phyloP scores from a whole-genome alignment of 2,113 vertebrate species.

The Ctenodactylus gundi region DNA sequence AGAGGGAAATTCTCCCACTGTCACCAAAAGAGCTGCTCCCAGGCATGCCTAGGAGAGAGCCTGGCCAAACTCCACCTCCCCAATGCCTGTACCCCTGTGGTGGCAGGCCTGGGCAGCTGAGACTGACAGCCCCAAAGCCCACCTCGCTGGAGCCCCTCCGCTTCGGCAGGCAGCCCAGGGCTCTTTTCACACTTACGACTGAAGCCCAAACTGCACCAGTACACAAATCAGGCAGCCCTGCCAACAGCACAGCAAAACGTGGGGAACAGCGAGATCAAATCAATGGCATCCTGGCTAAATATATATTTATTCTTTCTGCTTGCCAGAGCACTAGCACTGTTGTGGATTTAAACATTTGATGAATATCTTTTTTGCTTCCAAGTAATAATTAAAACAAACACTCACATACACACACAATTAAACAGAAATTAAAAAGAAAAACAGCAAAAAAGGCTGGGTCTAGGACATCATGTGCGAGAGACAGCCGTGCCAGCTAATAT shows the following conservation, averaged over 20 bases:
- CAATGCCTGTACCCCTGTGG: neutral
- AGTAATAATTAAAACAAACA: conserved; percentile 61
- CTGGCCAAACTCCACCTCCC: neutral
- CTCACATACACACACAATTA: neutral
- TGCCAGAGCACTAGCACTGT: neutral
- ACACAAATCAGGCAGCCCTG: conserved; percentile 42
- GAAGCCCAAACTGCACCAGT: conserved; percentile 33
- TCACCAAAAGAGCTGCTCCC: neutral
- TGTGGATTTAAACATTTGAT: conserved; percentile 29
- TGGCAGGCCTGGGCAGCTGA: neutral
- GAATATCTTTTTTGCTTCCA: conserved; percentile 32
- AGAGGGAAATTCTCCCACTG: neutral
- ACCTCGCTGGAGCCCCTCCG: neutral
- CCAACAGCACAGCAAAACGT: conserved; percentile 34
- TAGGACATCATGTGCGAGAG: neutral
- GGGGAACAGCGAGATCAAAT: neutral
- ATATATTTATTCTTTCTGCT: conserved; percentile 20
- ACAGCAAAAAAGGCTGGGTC: neutral
- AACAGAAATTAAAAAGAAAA: neutral
- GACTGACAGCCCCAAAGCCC: neutral
- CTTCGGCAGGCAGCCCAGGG: conserved; percentile 47
- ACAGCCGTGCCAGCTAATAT: neutral
- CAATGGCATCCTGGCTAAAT: conserved; percentile 17
- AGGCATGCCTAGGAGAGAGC: neutral
- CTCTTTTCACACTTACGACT: neutral